These are phyloP conservation scores for Drosophila fungiperda DNA, from an alignment of 2,888 invertebrate species.

Conservation along the genomic window DNA sequence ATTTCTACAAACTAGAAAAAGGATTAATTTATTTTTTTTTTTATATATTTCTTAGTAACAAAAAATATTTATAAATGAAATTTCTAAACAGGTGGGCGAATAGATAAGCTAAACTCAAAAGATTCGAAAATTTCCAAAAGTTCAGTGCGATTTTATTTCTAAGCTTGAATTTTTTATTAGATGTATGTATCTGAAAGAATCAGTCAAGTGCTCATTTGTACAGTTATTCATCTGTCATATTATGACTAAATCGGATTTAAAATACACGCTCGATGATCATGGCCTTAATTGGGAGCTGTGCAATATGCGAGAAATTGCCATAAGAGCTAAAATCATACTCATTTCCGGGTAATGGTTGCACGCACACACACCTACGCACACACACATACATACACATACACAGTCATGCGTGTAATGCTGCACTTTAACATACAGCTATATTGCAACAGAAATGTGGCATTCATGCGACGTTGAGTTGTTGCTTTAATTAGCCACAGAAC, in stretches of 20 bases:
- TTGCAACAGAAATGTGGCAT: conserved; percentile 18
- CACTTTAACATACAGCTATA: conserved; percentile 39
- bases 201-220: neutral
- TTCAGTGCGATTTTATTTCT: neutral
- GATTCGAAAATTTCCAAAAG: neutral
- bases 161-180: too few species aligned
- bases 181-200: neutral
- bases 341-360: conserved; percentile 62
- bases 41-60: too few species aligned
- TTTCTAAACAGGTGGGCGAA: conserved; percentile 56
- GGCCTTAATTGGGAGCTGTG: conserved; percentile 18
- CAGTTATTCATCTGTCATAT: neutral
- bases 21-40: too few species aligned
- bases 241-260: conserved; percentile 9
- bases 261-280: neutral
- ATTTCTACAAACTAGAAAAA: neutral
- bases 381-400: conserved; percentile 8
- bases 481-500: conserved; percentile 72
- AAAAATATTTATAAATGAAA: conserved; percentile 52
- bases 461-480: conserved; percentile 40
- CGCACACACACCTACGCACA: conserved; percentile 13
- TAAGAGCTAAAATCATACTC: conserved; percentile 63
- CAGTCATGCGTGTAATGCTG: conserved; percentile 32
- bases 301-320: conserved; percentile 46
- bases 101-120: neutral